These are phyloP conservation scores for Drosophila nigricruria DNA, from an alignment of 2,888 invertebrate species.

Conservation along the genomic window DNA sequence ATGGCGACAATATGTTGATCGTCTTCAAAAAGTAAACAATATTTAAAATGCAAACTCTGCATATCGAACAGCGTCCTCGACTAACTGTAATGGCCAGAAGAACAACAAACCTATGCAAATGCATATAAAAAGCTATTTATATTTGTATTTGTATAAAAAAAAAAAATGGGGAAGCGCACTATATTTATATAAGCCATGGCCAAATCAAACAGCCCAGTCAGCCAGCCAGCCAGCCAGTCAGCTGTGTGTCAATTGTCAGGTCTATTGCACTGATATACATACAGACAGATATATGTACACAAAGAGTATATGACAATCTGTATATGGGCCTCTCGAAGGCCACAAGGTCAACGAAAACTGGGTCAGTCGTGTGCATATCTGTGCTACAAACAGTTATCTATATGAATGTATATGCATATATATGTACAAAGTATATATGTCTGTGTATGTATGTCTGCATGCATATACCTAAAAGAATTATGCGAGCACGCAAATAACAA, in stretches of 20 bases:
- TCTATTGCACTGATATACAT: constrained; percentile 28
- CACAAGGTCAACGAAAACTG: constrained; percentile 76
- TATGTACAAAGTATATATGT: background rate
- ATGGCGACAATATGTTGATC: constrained; percentile 15
- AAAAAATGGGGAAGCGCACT: constrained; percentile 18
- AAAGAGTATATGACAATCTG: constrained; percentile 14
- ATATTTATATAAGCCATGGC: constrained; percentile 75
- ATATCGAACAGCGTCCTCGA: constrained; percentile 39
- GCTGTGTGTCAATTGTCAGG: constrained; percentile 14
- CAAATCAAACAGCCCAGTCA: constrained; percentile 33
- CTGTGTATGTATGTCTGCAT: background rate
- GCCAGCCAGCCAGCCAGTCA: constrained; percentile 1
- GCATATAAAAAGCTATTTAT: constrained; percentile 7
- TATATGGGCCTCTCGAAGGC: constrained; percentile 56
- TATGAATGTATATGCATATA: background rate
- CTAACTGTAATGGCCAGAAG: constrained; percentile 27
- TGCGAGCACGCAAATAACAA: constrained; percentile 50
- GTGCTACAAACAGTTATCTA: constrained; percentile 31
- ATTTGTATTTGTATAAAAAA: constrained; percentile 12
- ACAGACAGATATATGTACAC: background rate
- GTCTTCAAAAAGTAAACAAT: constrained; percentile 65
- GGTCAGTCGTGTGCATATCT: constrained; percentile 68
- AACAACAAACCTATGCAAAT: constrained; percentile 18
- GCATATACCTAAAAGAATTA: constrained; percentile 31
- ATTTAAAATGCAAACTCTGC: constrained; percentile 42